A percentile compares a stretch with the other conserved stretches of the same genome.
Conservation (phyloP, 2,113 vertebrate genomes). For the Brachypodius melanocephalos region DNA sequence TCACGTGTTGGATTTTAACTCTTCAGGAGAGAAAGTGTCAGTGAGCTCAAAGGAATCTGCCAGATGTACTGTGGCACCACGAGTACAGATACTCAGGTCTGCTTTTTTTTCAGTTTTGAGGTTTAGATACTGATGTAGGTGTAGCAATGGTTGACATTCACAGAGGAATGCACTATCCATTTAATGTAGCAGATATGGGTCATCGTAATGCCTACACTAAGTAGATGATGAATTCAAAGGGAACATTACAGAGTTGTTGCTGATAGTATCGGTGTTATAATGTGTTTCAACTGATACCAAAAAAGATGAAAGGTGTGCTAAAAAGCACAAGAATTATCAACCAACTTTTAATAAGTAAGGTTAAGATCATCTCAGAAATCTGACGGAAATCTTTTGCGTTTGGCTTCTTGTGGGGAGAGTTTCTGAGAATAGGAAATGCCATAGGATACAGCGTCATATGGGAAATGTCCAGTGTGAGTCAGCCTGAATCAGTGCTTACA, state of each 20-base stretch:
- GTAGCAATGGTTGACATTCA: not conserved
- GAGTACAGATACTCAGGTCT: not conserved
- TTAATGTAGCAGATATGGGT: not conserved
- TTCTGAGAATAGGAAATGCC: not conserved
- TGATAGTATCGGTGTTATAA: not conserved
- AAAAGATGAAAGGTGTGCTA: not conserved
- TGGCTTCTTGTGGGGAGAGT: not conserved
- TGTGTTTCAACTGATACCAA: not conserved
- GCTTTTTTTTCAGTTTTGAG: not conserved
- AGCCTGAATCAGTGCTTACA: not conserved
- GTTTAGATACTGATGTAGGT: not conserved
- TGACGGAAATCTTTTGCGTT: not conserved
- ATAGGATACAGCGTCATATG: not conserved
- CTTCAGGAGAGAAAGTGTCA: not conserved
- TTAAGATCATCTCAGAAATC: not conserved
- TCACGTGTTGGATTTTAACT: conserved; percentile 51
- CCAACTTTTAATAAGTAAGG: not conserved
- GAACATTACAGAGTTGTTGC: not conserved
- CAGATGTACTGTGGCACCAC: not conserved
- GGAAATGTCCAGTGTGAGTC: conserved; percentile 24
- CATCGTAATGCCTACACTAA: not conserved
- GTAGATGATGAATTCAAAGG: not conserved
- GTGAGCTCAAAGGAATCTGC: not conserved
- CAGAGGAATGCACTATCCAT: not conserved
- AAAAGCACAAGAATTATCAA: not conserved